Evolutionary conservation across 2,797 vertebrate species (phyloP).

Genomic region (Microcaecilia unicolor): DNA sequence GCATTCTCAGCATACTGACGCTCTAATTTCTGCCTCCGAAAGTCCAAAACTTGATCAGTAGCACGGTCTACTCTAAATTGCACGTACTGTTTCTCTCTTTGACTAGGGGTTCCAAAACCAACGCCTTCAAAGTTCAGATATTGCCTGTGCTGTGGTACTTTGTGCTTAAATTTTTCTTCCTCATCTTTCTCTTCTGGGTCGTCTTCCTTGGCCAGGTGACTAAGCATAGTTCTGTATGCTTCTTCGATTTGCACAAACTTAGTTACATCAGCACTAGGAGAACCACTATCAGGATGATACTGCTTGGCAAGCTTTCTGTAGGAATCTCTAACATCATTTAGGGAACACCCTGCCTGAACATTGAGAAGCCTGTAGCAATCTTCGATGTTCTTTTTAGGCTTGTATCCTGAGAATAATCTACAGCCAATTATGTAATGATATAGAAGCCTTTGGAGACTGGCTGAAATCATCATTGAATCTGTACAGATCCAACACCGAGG

Average conservation of each 20-base stretch:
- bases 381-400: constrained; percentile 20
- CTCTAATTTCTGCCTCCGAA: constrained; percentile 68
- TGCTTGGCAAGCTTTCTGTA: constrained; percentile 76
- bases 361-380: constrained; percentile 75
- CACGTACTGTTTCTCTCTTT: constrained; percentile 78
- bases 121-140: constrained; percentile 87
- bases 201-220: constrained; percentile 44
- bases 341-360: constrained; percentile 61
- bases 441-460: constrained; percentile 9
- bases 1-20: constrained; percentile 50
- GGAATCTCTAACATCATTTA: constrained; percentile 68
- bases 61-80: constrained; percentile 80
- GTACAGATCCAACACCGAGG: constrained; percentile 10
- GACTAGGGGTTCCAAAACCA: constrained; percentile 82
- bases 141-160: constrained; percentile 77
- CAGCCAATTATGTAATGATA: constrained; percentile 2
- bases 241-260: constrained; percentile 74
- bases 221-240: constrained; percentile 73
- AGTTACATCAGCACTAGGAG: constrained; percentile 53
- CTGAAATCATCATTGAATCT: constrained; percentile 9
- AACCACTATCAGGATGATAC: constrained; percentile 82
- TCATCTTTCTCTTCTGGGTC: constrained; percentile 37
- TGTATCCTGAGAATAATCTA: constrained; percentile 34
- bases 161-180: constrained; percentile 49
- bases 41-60: constrained; percentile 74